Percentiles rank a stretch among this genome's conserved stretches.
phyloP scores from a whole-genome alignment of 2,113 vertebrate species.

The Macroglossus sobrinus region DNA sequence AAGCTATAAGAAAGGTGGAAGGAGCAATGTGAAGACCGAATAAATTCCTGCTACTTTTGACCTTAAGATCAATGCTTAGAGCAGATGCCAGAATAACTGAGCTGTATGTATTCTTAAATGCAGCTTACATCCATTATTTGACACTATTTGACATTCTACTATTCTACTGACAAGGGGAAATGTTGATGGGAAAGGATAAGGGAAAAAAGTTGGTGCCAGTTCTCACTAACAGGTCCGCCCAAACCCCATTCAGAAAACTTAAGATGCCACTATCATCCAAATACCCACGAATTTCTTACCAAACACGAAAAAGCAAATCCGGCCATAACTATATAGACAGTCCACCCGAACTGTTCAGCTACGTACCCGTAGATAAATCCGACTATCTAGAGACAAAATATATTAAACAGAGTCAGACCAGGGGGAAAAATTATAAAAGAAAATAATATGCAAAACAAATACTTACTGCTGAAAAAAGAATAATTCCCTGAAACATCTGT shows the following conservation, averaged over 20 bases:
- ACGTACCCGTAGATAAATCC: slow-evolving; percentile 94
- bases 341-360: slow-evolving; percentile 97
- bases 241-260: slow-evolving; percentile 25
- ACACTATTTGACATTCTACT: background rate
- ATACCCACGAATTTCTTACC: slow-evolving; percentile 83
- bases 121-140: background rate
- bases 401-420: slow-evolving; percentile 11
- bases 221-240: background rate
- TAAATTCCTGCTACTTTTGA: background rate
- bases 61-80: background rate
- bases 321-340: slow-evolving; percentile 94
- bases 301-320: slow-evolving; percentile 94
- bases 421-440: no score
- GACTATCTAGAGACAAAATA: slow-evolving; percentile 84
- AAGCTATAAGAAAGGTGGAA: background rate
- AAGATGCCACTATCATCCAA: background rate
- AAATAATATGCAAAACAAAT: slow-evolving; percentile 14
- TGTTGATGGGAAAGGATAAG: background rate
- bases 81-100: background rate
- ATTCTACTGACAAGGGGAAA: background rate
- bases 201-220: background rate
- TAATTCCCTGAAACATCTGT: slow-evolving; percentile 98
- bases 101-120: background rate
- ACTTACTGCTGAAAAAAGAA: slow-evolving; percentile 95
- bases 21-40: background rate